Base-by-base conservation (phyloP, 1,140 invertebrate species). In the Tribolium madens region DNA sequence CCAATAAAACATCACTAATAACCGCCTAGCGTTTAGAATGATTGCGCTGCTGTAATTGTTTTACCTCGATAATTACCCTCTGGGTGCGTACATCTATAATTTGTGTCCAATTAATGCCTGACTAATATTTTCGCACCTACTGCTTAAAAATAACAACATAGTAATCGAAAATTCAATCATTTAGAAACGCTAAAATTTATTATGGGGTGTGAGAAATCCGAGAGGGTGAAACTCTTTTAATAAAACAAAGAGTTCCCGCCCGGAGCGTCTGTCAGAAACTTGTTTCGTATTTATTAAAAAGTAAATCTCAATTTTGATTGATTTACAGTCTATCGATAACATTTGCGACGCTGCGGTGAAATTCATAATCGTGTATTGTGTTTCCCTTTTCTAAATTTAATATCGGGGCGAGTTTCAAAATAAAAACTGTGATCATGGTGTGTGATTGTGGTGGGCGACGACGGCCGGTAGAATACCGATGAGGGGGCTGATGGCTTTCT, bases 311-410 rank as follows among this genome's bases (percentile, higher is more conserved):
- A 57, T 60, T 76, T 47, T 77, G 78, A 81, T 81, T 78, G 76
- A 81, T 81, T 79, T 79, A 81, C 74, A 75, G 71, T 50, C 71
- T 79, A 78, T 78, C 76, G 76, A 79, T 77, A 60, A 75, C 78
- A 77, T 75, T 76, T 76, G 72, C 31, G 70, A 52, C 77, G 69
- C 68, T 78, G 76, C 18, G 74, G 77, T 69, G 70, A 76, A 76
- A 79, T 75, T 79, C 78, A 81, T 79, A 78, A 79, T 76, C 78
- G 76, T 75, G 79, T 77, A 75, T 78, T 78, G 75, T 75, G 69
- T 80, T 78, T 77, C 78, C 75, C 77, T 48, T 68, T 81, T 79
- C 36, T 77, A 81, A 81, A 77, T 79, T 81, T 73, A 79, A 81
- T 79, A 76, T 73, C 31, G 76, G 73, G 73, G 77, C 70, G 70